phyloP scores from a whole-genome alignment of 2,888 invertebrate species.

The Gari tellinella region DNA sequence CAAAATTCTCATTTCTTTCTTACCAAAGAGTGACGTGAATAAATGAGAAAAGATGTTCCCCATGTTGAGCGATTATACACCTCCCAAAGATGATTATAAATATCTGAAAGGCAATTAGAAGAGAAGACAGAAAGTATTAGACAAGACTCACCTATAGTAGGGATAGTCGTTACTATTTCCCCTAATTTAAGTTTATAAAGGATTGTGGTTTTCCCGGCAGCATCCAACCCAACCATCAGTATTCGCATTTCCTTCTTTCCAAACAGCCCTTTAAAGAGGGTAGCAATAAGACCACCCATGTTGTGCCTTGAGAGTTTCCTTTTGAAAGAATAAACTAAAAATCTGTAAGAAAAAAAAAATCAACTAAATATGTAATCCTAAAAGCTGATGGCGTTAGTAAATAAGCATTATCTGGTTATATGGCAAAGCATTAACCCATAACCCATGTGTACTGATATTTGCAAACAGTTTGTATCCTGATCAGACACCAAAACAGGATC shows the following conservation, averaged over 20 bases:
- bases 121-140: no score
- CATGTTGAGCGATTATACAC: no score
- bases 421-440: no score
- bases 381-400: no score
- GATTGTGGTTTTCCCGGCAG: conserved; percentile 99
- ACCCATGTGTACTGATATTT: no score
- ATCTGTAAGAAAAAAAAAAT: neutral
- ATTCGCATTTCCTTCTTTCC: conserved; percentile 99
- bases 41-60: conserved; percentile 91
- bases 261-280: conserved; percentile 99
- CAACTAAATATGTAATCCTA: no score
- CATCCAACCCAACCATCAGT: conserved; percentile 99
- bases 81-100: neutral
- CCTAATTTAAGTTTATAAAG: conserved; percentile 99
- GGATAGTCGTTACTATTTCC: conserved; percentile 99
- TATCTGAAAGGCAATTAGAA: neutral
- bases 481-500: no score
- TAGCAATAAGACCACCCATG: conserved; percentile 99
- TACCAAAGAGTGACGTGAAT: conserved; percentile 99
- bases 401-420: no score
- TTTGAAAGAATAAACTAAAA: conserved; percentile 1
- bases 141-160: conserved; percentile 95
- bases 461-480: no score
- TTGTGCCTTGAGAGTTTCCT: conserved; percentile 2
- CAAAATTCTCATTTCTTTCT: conserved; percentile 99